phyloP scores from a whole-genome alignment of 2,797 vertebrate genomes.

The Spheniscus humboldti region DNA sequence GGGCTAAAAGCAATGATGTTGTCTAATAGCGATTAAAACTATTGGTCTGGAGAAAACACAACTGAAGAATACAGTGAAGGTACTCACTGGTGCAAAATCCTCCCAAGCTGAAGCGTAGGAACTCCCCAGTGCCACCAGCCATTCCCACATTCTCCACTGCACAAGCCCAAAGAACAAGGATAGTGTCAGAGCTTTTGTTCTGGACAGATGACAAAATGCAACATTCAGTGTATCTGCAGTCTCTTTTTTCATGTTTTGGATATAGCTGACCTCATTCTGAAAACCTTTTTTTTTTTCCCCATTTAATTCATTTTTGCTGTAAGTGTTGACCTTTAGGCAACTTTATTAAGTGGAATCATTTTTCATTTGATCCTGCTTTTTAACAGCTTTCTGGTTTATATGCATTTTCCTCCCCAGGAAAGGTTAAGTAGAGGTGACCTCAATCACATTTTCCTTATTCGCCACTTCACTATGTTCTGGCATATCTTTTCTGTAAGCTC shows the following conservation, averaged over 20 bases:
- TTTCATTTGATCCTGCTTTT: neutral
- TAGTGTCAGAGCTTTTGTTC: neutral
- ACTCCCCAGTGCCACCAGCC: neutral
- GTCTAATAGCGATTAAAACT: neutral
- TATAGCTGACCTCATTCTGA: neutral
- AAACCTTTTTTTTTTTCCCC: neutral
- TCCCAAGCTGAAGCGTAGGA: neutral
- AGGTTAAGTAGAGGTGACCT: conserved; percentile 6
- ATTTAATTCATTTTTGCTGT: neutral
- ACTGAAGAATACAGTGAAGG: neutral
- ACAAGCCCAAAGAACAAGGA: neutral
- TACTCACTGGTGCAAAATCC: neutral
- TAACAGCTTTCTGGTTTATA: neutral
- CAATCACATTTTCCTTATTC: conserved; percentile 19
- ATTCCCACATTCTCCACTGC: rapidly evolving
- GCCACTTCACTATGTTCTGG: neutral
- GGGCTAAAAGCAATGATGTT: rapidly evolving
- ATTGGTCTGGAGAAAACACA: neutral
- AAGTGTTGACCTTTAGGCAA: neutral
- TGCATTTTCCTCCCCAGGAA: neutral
- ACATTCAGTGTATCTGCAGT: neutral
- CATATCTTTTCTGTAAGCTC: neutral
- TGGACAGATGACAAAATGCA: neutral
- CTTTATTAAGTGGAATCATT: neutral
- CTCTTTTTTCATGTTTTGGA: neutral